Base-by-base conservation (phyloP, 2,888 invertebrate genomes). In the Meloe dianella region DNA sequence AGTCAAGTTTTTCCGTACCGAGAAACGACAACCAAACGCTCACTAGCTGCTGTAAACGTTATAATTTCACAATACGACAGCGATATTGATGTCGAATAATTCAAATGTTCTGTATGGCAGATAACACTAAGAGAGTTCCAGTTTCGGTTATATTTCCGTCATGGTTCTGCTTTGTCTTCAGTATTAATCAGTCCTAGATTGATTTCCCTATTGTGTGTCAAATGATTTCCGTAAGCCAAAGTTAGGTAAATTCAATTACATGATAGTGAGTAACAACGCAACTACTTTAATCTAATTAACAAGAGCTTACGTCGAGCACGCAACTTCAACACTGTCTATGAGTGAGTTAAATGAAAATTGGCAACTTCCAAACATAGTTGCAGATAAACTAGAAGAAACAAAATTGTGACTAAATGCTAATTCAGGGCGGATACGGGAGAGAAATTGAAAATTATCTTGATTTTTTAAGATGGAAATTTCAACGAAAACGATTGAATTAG, bases 1-100 rank as follows among this genome's bases (percentile, higher is more conserved):
- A 47, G 6, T 20, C 61, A 60, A 56, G 56, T 32, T 56, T 32
- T 27, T 54, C 65, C 60, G 57, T 24, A 22, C 35, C 5, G 24
- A 20, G 22, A 54, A 24, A 24, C 7, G 47, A 22, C 47, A 22
- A 24, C 24, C 47, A 10, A 54, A 14, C 54, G 12, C 22, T 5
- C 41, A 12, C 51, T 54, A 54, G 54, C 54, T 54, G 54, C 54
- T 54, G 47, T n/a, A 22, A 51, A 10, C 24, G 12, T 22, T 54
- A 54, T 14, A 54, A 54, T 22, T 41, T 41, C 6, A 47, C 17
- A 20, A n/a, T 41, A 47, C 20, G 20, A 10, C 22, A 20, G n/a
- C n/a, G n/a, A n/a, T n/a, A 47, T 14, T 35, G 30, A 6, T 35
- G 12, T 1, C 4, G 5, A 3, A 14, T 35, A 35, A 35, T 14